Base-by-base conservation (phyloP, 2,888 invertebrate genomes). In the Euzophera pinguis region DNA sequence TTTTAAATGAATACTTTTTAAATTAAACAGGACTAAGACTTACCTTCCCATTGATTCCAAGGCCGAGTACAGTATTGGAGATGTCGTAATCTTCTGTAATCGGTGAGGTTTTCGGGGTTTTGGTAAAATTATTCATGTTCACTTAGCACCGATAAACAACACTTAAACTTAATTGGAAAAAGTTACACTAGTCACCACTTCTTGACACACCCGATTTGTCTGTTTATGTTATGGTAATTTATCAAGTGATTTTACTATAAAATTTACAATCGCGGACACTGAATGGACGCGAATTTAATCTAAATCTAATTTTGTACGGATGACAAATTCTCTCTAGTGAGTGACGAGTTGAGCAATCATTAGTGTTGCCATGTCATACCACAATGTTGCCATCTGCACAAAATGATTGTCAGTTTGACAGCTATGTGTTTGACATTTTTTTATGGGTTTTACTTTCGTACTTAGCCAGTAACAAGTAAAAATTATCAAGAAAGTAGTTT, bases 41-140 rank as follows among this genome's bases (percentile, higher is more conserved):
- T 65, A 91, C 91, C 93, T 99, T 99, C 59, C 99, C 99, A 87
- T 99, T 99, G 65, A 99, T 99, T 9, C 99, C 99, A 58, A 99
- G 93, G 42, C 99, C 99, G 57, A 99, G 92, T 41, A 99, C 98
- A 58, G 95, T 96, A 74, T 95, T 96, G 34, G 97, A 96, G 71
- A 99, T 96, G 78, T 95, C 95, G 84, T 97, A 99, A 86, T 98
- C 98, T 58, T 97, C 95, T 47, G 94, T 94, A 63, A 98, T 95
- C 43, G 95, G 94, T 50, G 94, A 94, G 67, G 93, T 93, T 92
- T 97, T 98, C 38, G 95, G 93, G 55, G 76, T 74, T 78, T 83
- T 85, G 35, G 77, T 64, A 58, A 75, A 78, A 73, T 78, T 83
- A 78, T 81, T 85, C 87, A 87, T 88, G 67, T 75, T 80, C 43